Percentiles rank a stretch among this genome's conserved stretches.
These are phyloP conservation scores for Machimus rusticus DNA, from an alignment of 2,888 invertebrate genomes.

Conservation along the genomic window DNA sequence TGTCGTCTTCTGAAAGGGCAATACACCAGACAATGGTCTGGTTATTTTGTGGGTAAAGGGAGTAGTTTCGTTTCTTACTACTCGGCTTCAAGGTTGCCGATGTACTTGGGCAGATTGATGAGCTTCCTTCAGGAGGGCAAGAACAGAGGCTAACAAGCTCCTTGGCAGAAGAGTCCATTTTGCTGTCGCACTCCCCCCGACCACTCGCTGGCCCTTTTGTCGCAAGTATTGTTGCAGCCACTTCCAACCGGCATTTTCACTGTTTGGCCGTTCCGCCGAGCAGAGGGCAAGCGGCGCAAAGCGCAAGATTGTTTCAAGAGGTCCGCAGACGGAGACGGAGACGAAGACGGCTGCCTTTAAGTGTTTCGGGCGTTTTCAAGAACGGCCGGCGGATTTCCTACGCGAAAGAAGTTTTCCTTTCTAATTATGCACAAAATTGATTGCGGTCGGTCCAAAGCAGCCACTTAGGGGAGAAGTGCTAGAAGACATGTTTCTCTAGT, in stretches of 20 bases:
- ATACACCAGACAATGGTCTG: neutral
- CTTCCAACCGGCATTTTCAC: neutral
- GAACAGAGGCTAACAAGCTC: neutral
- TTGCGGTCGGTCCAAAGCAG: slow-evolving; percentile 10
- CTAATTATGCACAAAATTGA: slow-evolving; percentile 38
- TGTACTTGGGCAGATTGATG: neutral
- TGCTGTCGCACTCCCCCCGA: neutral
- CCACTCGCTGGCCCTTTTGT: neutral
- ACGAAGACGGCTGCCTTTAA: neutral
- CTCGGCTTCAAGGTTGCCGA: neutral
- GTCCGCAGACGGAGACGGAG: neutral
- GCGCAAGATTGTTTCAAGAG: neutral
- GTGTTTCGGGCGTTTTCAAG: slow-evolving; percentile 16
- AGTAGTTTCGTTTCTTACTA: neutral
- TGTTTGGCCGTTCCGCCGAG: neutral
- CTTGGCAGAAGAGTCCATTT: neutral
- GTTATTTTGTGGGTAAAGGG: neutral
- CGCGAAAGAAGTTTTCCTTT: slow-evolving; percentile 18
- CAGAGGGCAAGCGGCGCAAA: neutral
- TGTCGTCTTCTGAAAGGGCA: neutral
- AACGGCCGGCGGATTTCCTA: slow-evolving; percentile 3
- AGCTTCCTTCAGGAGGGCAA: neutral
- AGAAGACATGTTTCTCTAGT: slow-evolving; percentile 3
- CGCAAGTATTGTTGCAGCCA: neutral
- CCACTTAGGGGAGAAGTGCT: slow-evolving; percentile 30